Conservation (phyloP, 2,797 vertebrate genomes). For the Acipenser ruthenus region DNA sequence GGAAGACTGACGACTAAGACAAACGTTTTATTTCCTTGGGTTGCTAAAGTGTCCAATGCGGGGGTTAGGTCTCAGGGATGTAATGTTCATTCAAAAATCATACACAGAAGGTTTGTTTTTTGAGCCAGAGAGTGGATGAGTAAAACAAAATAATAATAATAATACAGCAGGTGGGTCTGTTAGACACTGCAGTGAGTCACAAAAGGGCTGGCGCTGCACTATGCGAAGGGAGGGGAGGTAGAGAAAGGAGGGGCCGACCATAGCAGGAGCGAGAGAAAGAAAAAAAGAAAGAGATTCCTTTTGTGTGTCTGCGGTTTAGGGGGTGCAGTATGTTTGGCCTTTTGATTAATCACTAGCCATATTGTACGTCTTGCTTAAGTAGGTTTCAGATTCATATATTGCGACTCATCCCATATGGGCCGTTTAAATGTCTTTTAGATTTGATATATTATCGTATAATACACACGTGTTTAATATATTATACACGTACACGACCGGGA, state of each 20-base stretch:
- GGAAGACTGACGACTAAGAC: not conserved
- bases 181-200: conserved; percentile 8
- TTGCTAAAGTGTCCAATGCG: conserved; percentile 1
- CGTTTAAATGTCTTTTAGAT: too few species aligned
- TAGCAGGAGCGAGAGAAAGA: not conserved
- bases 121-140: conserved; percentile 3
- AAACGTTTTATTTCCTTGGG: not conserved
- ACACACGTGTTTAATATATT: too few species aligned
- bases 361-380: too few species aligned
- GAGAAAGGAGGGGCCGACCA: not conserved
- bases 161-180: not conserved
- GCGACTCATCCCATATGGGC: too few species aligned
- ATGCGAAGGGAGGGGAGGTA: not conserved
- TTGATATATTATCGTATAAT: too few species aligned
- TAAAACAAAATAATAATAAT: not conserved
- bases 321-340: too few species aligned
- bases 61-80: conserved; percentile 24
- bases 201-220: not conserved
- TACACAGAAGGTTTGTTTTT: conserved; percentile 17
- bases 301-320: not conserved
- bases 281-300: not conserved
- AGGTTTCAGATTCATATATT: too few species aligned
- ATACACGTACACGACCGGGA: too few species aligned
- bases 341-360: too few species aligned
- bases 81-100: conserved; percentile 32